Evolutionary conservation across 2,113 vertebrate genomes (phyloP).

Genomic region (Neoarius graeffei): DNA sequence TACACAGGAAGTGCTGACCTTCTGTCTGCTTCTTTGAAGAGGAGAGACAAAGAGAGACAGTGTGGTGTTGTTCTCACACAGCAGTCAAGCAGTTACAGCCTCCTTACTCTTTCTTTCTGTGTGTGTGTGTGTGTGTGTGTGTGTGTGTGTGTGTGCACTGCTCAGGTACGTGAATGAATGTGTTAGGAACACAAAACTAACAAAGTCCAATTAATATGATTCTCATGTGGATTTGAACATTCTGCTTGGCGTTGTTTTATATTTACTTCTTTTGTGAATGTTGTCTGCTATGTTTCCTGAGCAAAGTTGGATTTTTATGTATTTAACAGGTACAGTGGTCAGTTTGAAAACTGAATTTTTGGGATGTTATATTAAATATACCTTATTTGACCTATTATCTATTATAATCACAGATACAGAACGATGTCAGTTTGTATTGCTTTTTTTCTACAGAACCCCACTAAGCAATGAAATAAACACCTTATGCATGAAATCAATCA

Average conservation of each 20-base stretch:
- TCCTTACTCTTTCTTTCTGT: not conserved
- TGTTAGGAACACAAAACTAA: constrained; percentile 4
- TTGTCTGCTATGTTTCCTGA: constrained; percentile 12
- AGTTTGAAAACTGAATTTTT: not conserved
- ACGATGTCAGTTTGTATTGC: constrained; percentile 29
- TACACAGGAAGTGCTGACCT: constrained; percentile 10
- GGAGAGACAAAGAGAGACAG: not conserved
- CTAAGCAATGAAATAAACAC: constrained; percentile 63
- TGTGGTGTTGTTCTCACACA: not conserved
- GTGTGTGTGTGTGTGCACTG: not conserved
- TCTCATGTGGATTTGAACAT: not conserved
- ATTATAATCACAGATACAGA: not conserved
- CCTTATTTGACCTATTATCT: not conserved
- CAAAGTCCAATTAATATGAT: not conserved
- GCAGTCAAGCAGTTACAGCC: not conserved
- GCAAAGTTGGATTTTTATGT: not conserved
- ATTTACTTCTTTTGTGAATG: not conserved
- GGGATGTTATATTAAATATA: not conserved
- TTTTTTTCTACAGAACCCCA: constrained; percentile 55
- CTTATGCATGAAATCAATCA: constrained; percentile 68
- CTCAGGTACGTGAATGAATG: not conserved
- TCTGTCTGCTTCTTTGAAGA: constrained; percentile 19
- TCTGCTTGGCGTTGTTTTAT: not conserved
- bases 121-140: not conserved
- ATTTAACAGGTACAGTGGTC: not conserved